A percentile compares a stretch with the other conserved stretches of the same genome.
These are phyloP conservation scores for Malurus melanocephalus DNA, from an alignment of 2,113 vertebrate species.

Conservation along the genomic window DNA sequence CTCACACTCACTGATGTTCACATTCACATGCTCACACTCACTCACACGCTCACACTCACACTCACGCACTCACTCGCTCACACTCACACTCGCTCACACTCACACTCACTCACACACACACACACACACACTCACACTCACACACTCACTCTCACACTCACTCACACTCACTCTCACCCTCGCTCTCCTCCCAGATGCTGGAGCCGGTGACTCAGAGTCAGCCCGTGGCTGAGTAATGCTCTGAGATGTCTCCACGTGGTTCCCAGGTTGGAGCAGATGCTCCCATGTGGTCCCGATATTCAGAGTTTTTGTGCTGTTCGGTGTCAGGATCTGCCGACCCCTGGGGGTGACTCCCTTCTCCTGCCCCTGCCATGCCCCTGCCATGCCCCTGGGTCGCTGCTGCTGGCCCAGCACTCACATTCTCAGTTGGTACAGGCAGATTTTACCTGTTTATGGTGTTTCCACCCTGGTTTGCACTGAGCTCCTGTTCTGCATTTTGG, in stretches of 20 bases:
- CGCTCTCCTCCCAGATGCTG: neutral
- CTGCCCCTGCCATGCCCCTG: accelerated
- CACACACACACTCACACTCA: too few species aligned
- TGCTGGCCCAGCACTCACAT: accelerated
- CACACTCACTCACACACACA: too few species aligned
- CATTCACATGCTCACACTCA: neutral
- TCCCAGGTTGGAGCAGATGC: slow-evolving; percentile 19
- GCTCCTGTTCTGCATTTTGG: neutral
- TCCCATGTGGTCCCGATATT: neutral
- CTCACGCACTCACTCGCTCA: neutral
- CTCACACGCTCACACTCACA: too few species aligned
- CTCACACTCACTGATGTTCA: neutral
- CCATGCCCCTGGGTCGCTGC: neutral
- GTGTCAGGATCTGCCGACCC: neutral
- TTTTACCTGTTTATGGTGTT: neutral
- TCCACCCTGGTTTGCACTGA: neutral
- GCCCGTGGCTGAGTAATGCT: slow-evolving; percentile 37
- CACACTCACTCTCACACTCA: neutral
- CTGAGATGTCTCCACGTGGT: neutral
- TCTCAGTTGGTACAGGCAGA: neutral
- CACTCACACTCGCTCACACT: neutral
- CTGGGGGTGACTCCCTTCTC: accelerated
- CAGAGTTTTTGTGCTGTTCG: neutral
- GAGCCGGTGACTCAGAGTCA: slow-evolving; percentile 54
- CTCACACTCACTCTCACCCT: neutral